Base-by-base conservation (phyloP, 2,113 vertebrate genomes). In the Fregetta grallaria region DNA sequence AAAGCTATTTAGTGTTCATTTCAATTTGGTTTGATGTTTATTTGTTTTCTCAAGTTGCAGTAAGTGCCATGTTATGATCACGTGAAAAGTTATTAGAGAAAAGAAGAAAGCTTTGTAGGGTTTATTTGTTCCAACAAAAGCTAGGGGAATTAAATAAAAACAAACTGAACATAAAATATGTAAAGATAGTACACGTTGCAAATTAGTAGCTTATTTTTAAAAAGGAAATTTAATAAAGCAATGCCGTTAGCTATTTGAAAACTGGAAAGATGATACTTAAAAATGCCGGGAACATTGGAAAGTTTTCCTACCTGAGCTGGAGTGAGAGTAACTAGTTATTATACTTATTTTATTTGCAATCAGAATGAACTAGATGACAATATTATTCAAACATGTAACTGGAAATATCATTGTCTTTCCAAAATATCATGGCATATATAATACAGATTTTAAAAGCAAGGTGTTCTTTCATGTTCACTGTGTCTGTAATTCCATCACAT, bases 131-230 rank as follows among this genome's bases (percentile, higher is more conserved):
- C 63, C 82, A 91, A 84, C 38, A 91, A 92, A 93, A 92, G 20
- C 26, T 68, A 56, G 17, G 19, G 19, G 30, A 94, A 84, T 92
- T 74, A 95, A 86, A 93, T 83, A 93, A 90, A 94, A 93, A 72
- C 75, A 96, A 96, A 92, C 63, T 26, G 25, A 83, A 83, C 82
- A 94, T 94, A 63, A 95, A 95, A 77, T 94, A 96, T 91, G 75
- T 78, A 92, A 93, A 90, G 78, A 71, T 36, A 78, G 55, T 68
- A 67, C 65, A 90, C 0, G 32, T 36, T 72, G 59, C 63, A 96
- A 96, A 94, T 93, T 86, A 96, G 88, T 77, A 94, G 50, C 55
- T 90, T 96, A 77, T 86, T 93, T 95, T 92, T 47, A 3, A 81
- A 96, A 88, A 86, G 38, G 42, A 90, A 94, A 92, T 86, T 93